phyloP scores from a whole-genome alignment of 2,888 invertebrate species.

The Tenthredo distinguenda region DNA sequence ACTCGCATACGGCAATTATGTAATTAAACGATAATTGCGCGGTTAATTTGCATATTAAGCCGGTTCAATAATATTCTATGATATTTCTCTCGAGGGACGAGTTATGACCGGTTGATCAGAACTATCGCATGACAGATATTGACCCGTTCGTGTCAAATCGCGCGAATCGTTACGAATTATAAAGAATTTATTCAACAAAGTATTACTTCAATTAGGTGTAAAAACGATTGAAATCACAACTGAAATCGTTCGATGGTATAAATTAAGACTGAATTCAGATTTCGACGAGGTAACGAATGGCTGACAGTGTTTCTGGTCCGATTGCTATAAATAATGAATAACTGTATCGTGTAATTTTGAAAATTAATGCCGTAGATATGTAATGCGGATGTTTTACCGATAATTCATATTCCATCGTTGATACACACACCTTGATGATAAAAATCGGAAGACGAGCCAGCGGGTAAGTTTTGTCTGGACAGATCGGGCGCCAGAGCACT shows the following conservation, averaged over 20 bases:
- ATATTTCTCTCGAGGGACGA: slow-evolving; percentile 58
- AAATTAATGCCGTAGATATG: slow-evolving; percentile 69
- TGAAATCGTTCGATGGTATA: neutral
- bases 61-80: slow-evolving; percentile 60
- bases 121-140: slow-evolving; percentile 54
- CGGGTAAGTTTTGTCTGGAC: slow-evolving; percentile 60
- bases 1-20: slow-evolving; percentile 16
- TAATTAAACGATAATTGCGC: slow-evolving; percentile 54
- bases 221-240: neutral
- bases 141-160: neutral
- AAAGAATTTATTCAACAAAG: neutral
- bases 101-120: slow-evolving; percentile 55
- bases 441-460: slow-evolving; percentile 57
- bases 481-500: slow-evolving; percentile 23
- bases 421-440: slow-evolving; percentile 58
- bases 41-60: slow-evolving; percentile 57
- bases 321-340: slow-evolving; percentile 69
- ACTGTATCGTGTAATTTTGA: slow-evolving; percentile 68
- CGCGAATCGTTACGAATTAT: neutral
- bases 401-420: slow-evolving; percentile 63
- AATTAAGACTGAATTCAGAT: neutral
- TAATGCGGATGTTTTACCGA: slow-evolving; percentile 67
- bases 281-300: neutral
- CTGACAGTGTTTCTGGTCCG: neutral
- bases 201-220: neutral